Evolutionary conservation across 2,888 invertebrate genomes (phyloP).

Genomic region (Scaptomyza flava): DNA sequence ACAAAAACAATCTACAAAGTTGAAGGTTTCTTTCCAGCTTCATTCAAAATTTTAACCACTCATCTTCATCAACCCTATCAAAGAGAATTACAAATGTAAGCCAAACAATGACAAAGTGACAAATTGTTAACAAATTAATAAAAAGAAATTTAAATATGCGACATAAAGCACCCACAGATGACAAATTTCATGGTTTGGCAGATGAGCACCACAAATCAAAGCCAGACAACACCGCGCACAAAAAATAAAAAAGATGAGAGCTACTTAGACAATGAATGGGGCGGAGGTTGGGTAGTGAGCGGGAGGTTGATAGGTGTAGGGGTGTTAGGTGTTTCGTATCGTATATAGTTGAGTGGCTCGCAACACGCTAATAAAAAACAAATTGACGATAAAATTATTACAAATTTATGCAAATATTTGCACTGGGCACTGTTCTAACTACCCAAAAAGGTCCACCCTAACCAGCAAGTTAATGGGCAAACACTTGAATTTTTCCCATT

Average conservation of each 20-base stretch:
- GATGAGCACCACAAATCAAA: slow-evolving; percentile 70
- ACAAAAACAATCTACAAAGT: not conserved
- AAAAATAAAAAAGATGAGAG: slow-evolving; percentile 38
- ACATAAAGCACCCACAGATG: slow-evolving; percentile 31
- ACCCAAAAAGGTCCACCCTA: slow-evolving; percentile 39
- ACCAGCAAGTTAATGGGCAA: slow-evolving; percentile 73
- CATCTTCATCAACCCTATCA: slow-evolving; percentile 50
- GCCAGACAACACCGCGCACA: slow-evolving; percentile 35
- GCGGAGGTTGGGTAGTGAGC: slow-evolving; percentile 13
- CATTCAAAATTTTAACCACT: slow-evolving; percentile 26
- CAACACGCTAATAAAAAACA: slow-evolving; percentile 82
- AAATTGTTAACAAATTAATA: slow-evolving; percentile 76
- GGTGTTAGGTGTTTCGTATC: slow-evolving; percentile 26
- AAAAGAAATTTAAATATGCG: slow-evolving; percentile 48
- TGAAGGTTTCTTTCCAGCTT: not conserved
- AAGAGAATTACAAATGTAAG: slow-evolving; percentile 22
- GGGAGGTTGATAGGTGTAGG: slow-evolving; percentile 6
- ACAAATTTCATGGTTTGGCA: slow-evolving; percentile 31
- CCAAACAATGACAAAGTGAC: slow-evolving; percentile 63
- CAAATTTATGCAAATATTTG: slow-evolving; percentile 83
- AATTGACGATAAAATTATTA: slow-evolving; percentile 83
- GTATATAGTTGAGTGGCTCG: slow-evolving; percentile 55
- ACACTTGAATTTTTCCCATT: slow-evolving; percentile 57
- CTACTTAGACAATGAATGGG: slow-evolving; percentile 29
- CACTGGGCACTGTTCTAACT: slow-evolving; percentile 38